Evolutionary conservation across 2,113 vertebrate genomes (phyloP), one percentile per base, ranked within the genome.

Genomic region (Laterallus jamaicensis): DNA sequence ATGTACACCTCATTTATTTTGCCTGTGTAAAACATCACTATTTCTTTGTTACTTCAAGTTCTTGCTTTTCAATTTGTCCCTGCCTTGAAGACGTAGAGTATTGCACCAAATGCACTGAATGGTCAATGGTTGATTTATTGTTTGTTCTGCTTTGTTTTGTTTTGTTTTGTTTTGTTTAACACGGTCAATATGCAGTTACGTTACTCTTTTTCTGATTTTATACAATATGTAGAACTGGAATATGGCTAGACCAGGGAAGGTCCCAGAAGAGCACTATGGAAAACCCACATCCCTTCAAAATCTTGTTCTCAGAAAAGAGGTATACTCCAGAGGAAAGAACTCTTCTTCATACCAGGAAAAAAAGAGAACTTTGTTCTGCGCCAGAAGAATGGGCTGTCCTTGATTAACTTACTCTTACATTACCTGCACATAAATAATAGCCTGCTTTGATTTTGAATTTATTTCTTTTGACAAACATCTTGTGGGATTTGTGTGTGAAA

Each of bases 251-350:
- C 26, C 15, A 89, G 11, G 4, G 8, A 37, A 85, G 5, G 24
- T 94, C 94, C 63, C 88, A 80, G 47, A 86, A 88, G 71, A 67
- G 37, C 9, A 67, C 73, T 93, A 83, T 55, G 80, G 90, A 96
- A 90, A 96, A 74, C 28, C 50, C 76, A 86, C 68, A 86, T 70
- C 28, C 44, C 82, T 77, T 90, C 59, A 94, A 97, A 92, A 92
- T 66, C 28, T 2, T 39, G 16, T 92, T 95, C 88, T 93, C 37
- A 9, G 88, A 94, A 97, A 95, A 83, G 63, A 82, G 82, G 10
- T 80, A 74, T 40, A 54, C 92, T 93, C 88, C 25, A 59, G 90
- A 86, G 90, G 47, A 66, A 90, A 86, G 25, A 69, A 15, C 12
- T 39, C 9, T 32, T 17, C 26, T 28, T 58, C 88, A 90, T 93